A percentile compares a stretch with the other conserved stretches of the same genome.
These are phyloP conservation scores for Therioaphis trifolii DNA, from an alignment of 2,888 invertebrate species.

Conservation along the genomic window DNA sequence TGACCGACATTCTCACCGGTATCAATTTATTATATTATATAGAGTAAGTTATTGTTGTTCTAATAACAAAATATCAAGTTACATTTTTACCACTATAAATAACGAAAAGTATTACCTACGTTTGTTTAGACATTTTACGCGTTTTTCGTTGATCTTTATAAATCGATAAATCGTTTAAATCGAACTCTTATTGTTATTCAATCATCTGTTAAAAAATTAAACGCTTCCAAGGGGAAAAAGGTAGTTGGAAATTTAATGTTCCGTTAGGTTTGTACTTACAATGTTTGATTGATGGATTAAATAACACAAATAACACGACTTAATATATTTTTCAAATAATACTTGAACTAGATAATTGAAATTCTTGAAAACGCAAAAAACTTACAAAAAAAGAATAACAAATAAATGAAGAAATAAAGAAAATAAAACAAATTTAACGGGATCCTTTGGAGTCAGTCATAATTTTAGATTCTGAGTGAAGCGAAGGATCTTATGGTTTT, in stretches of 20 bases:
- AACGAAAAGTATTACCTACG: constrained; percentile 3
- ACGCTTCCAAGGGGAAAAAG: background rate
- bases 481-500: no score
- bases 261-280: constrained; percentile 41
- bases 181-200: constrained; percentile 39
- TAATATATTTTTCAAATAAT: background rate
- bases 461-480: no score
- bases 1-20: constrained; percentile 38
- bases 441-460: no score
- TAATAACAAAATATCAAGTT: constrained; percentile 42
- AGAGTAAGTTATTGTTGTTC: constrained; percentile 26
- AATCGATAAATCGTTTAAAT: constrained; percentile 40
- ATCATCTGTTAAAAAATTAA: constrained; percentile 43
- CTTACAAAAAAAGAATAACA: no score
- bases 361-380: no score
- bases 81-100: constrained; percentile 37
- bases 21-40: no score
- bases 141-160: constrained; percentile 8
- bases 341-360: no score
- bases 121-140: constrained; percentile 38
- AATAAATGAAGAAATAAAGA: no score
- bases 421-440: no score
- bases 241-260: constrained; percentile 38
- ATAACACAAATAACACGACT: constrained; percentile 11
- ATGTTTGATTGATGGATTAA: constrained; percentile 52